These are phyloP conservation scores for Ctenodactylus gundi DNA, from an alignment of 2,113 vertebrate genomes.

Conservation along the genomic window DNA sequence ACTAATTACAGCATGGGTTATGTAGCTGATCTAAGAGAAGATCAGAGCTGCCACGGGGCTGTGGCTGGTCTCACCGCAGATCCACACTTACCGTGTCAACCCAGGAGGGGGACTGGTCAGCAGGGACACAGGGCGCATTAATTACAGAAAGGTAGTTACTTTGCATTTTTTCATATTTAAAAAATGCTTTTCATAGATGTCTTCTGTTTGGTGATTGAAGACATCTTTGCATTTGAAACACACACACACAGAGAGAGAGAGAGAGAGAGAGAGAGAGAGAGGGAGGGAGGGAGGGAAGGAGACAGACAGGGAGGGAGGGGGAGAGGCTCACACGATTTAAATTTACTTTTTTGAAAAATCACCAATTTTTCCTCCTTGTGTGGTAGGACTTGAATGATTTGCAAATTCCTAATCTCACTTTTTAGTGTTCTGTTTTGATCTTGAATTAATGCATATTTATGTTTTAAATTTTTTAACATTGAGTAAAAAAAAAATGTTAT, in stretches of 20 bases:
- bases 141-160: no score
- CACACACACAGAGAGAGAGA: no score
- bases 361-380: neutral
- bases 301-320: no score
- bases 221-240: neutral
- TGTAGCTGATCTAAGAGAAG: rapidly evolving
- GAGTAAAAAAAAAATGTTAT: neutral
- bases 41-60: rapidly evolving
- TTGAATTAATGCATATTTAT: neutral
- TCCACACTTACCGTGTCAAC: rapidly evolving
- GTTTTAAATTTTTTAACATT: neutral
- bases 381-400: neutral
- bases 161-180: neutral
- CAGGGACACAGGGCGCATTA: neutral
- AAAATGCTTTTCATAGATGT: neutral
- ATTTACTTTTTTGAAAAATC: no score
- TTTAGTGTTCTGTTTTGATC: neutral
- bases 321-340: no score
- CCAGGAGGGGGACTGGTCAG: rapidly evolving
- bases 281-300: no score
- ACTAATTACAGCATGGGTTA: neutral
- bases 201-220: neutral
- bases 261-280: no score
- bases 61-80: neutral
- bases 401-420: neutral